Evolutionary conservation across 2,113 vertebrate species (phyloP).

Genomic region (Marmota flaviventris): DNA sequence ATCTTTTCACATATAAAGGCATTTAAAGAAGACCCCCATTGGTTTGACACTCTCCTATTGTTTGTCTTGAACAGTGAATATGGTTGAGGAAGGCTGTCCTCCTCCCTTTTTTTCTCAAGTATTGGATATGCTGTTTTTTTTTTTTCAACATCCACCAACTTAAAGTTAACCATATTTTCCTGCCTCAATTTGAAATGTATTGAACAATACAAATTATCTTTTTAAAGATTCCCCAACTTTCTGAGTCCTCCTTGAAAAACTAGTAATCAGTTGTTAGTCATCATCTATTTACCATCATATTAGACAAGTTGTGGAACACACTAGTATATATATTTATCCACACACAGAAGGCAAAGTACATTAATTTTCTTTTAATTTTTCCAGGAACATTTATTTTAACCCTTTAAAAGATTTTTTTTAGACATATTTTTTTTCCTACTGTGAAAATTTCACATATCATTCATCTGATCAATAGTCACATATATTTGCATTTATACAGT

Average conservation of each 20-base stretch:
- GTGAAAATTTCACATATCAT: background rate
- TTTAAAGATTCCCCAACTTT: conserved; percentile 51
- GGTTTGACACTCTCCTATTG: no score
- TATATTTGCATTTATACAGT: background rate
- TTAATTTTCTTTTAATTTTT: background rate
- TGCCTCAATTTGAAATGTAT: conserved; percentile 43
- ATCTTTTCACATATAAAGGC: no score
- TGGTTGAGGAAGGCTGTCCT: no score
- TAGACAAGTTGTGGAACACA: conserved; percentile 61
- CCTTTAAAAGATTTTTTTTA: background rate
- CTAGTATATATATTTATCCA: conserved; percentile 34
- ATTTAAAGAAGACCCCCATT: no score
- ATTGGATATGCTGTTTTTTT: no score
- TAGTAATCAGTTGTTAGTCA: conserved; percentile 74
- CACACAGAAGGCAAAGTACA: background rate
- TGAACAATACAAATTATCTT: conserved; percentile 59
- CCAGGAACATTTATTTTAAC: background rate
- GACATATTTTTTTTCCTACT: background rate
- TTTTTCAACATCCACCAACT: no score
- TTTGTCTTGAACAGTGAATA: no score
- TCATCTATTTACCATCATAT: conserved; percentile 71
- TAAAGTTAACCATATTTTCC: no score
- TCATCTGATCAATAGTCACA: background rate
- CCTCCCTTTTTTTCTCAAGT: no score
- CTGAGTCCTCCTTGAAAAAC: conserved; percentile 68